Evolutionary conservation across 2,113 vertebrate genomes (phyloP).

Genomic region (Pteronura brasiliensis): DNA sequence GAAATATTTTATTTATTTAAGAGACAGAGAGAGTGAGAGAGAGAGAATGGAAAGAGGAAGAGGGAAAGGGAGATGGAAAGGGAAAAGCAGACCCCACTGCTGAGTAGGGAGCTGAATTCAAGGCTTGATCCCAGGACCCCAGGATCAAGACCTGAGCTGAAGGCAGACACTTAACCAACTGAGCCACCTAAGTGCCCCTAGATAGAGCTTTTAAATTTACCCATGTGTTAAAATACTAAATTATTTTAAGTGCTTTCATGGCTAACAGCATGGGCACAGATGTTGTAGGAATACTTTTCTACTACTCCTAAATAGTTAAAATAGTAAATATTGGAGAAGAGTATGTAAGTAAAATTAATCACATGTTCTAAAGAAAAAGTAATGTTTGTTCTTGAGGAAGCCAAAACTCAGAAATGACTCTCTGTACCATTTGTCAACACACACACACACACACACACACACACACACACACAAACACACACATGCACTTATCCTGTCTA

Average conservation of each 20-base stretch:
- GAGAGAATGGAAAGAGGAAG: too few relatives aligned
- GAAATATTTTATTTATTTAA: too few relatives aligned
- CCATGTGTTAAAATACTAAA: background rate
- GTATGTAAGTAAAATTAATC: background rate
- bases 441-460: background rate
- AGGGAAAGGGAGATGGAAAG: too few relatives aligned
- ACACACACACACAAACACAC: background rate
- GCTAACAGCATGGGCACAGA: background rate
- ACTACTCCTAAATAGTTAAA: background rate
- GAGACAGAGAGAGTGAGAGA: too few relatives aligned
- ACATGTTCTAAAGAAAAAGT: background rate
- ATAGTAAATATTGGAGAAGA: background rate
- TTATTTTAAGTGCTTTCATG: background rate
- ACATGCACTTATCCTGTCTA: background rate
- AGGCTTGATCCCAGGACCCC: too few relatives aligned
- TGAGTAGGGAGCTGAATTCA: too few relatives aligned
- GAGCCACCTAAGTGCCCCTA: too few relatives aligned
- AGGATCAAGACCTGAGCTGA: too few relatives aligned
- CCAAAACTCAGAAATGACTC: background rate
- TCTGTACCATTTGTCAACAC: background rate
- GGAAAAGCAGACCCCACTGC: too few relatives aligned
- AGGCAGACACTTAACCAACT: too few relatives aligned
- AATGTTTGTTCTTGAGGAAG: background rate
- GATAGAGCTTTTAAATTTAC: background rate
- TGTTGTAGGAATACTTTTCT: background rate